Evolutionary conservation across 2,888 invertebrate species (phyloP).

Genomic region (Trichopoda pennipes): DNA sequence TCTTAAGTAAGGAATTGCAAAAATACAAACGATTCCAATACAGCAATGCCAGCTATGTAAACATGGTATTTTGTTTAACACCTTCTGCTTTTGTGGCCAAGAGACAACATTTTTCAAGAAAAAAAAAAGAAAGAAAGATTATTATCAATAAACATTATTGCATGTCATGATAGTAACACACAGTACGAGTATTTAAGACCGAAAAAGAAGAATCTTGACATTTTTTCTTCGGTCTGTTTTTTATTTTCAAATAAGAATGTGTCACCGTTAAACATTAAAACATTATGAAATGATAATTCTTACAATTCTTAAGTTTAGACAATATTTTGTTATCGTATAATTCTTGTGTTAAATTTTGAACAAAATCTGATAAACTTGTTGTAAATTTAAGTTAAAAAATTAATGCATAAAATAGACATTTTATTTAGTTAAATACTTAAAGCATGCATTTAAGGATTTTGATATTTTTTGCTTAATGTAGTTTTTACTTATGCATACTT

Average conservation of each 20-base stretch:
- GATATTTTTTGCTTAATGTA: neutral
- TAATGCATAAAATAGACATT: conserved; percentile 14
- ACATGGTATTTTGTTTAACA: conserved; percentile 63
- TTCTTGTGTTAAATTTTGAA: conserved; percentile 2
- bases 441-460: conserved; percentile 41
- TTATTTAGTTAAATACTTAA: conserved; percentile 27
- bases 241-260: conserved; percentile 22
- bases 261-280: conserved; percentile 63
- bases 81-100: conserved; percentile 54
- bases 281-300: conserved; percentile 62
- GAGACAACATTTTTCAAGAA: conserved; percentile 18
- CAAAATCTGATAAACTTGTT: conserved; percentile 66
- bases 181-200: conserved; percentile 16
- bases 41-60: conserved; percentile 33
- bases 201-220: conserved; percentile 9
- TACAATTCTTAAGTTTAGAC: conserved; percentile 24
- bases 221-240: neutral
- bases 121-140: conserved; percentile 46
- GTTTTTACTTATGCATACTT: conserved; percentile 6
- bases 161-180: conserved; percentile 63
- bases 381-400: conserved; percentile 22
- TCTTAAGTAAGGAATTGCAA: conserved; percentile 47
- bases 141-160: conserved; percentile 68
- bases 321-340: conserved; percentile 5
- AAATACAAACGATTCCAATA: conserved; percentile 43